Percentiles rank a stretch among this genome's conserved stretches.
Evolutionary conservation across 2,888 invertebrate species (phyloP).

Genomic region (Drosophila testacea): DNA sequence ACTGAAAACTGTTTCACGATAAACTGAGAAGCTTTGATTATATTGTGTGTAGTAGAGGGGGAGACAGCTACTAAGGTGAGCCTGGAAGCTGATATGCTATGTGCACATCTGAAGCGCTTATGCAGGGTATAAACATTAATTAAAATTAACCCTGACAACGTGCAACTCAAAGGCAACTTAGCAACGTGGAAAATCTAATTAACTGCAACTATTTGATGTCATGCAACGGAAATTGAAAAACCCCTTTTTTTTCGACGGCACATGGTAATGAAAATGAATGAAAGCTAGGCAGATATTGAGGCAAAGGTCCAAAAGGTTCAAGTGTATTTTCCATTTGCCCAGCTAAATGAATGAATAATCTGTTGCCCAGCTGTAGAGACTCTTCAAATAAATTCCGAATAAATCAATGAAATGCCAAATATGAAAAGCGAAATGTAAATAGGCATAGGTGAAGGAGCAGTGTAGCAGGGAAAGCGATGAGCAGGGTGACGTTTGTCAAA

Average conservation of each 20-base stretch:
- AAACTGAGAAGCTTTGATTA: slow-evolving; percentile 41
- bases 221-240: slow-evolving; percentile 23
- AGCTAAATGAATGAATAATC: slow-evolving; percentile 25
- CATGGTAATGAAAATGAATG: neutral
- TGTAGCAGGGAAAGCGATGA: neutral
- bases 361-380: slow-evolving; percentile 10
- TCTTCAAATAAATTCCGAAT: slow-evolving; percentile 28
- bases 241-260: neutral
- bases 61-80: slow-evolving; percentile 6
- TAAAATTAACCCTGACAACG: slow-evolving; percentile 23
- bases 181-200: slow-evolving; percentile 48
- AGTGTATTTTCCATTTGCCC: slow-evolving; percentile 21
- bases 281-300: neutral
- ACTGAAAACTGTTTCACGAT: slow-evolving; percentile 50
- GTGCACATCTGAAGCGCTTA: neutral
- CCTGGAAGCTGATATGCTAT: slow-evolving; percentile 25
- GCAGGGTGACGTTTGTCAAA: slow-evolving; percentile 53
- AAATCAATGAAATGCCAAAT: slow-evolving; percentile 65
- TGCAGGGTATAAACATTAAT: slow-evolving; percentile 16
- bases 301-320: slow-evolving; percentile 9
- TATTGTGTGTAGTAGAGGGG: neutral
- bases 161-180: neutral
- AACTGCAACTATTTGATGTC: slow-evolving; percentile 44
- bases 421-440: slow-evolving; percentile 63
- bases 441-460: slow-evolving; percentile 12